A percentile compares a stretch with the other conserved stretches of the same genome.
Conservation (phyloP, 2,797 vertebrate species). For the Gymnoscopelus microlampas region DNA sequence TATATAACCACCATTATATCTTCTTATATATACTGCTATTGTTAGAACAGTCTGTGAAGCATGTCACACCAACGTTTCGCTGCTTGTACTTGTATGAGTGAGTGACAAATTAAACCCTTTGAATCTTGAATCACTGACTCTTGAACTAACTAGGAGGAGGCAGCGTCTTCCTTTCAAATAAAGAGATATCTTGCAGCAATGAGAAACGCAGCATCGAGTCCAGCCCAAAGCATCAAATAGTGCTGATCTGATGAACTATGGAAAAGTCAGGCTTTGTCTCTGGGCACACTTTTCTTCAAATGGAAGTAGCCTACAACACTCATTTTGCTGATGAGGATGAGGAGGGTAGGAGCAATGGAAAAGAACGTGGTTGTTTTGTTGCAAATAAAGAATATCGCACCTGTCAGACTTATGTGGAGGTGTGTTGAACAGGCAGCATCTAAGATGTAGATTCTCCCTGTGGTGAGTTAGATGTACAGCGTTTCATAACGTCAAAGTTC, state of each 20-base stretch:
- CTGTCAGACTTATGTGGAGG: constrained; percentile 11
- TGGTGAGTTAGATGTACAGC: neutral
- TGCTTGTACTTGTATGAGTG: neutral
- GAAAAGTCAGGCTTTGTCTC: constrained; percentile 44
- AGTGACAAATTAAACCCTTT: no score
- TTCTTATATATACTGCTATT: no score
- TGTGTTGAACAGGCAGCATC: constrained; percentile 22
- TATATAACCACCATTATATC: no score
- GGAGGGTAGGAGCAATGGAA: constrained; percentile 9
- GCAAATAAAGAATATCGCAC: neutral
- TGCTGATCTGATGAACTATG: constrained; percentile 65
- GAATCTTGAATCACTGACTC: no score
- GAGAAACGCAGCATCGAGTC: constrained; percentile 69
- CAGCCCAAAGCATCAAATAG: constrained; percentile 66
- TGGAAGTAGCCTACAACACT: constrained; percentile 37
- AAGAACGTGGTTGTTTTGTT: neutral
- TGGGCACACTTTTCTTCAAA: constrained; percentile 47
- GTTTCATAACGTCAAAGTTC: constrained; percentile 12
- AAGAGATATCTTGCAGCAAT: constrained; percentile 68
- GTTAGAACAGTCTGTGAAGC: no score
- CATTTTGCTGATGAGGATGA: constrained; percentile 43
- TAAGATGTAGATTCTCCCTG: neutral
- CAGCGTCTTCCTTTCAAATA: constrained; percentile 60
- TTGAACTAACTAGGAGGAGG: constrained; percentile 32
- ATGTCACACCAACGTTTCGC: no score